Evolutionary conservation across 2,113 vertebrate genomes (phyloP), one percentile per base, ranked within the genome.

Genomic region (Ailuropoda melanoleuca): DNA sequence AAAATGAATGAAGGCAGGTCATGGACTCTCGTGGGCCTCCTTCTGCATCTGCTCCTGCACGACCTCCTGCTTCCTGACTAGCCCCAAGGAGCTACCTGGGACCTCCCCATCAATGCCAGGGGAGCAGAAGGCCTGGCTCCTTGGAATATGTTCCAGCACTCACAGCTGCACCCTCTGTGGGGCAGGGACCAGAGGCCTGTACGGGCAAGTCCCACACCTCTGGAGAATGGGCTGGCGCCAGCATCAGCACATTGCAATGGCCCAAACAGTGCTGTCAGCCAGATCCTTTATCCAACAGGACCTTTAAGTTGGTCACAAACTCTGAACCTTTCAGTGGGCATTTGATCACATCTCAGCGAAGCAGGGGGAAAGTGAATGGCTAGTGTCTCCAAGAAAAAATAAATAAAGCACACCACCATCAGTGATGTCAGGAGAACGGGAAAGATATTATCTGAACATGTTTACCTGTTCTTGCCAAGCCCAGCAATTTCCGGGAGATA

Each of bases 401-500:
- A 21, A 56, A 34, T 70, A 37, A 50, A 39, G 1, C 29, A 56
- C 46, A 48, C 2, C 46, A 24, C 29, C 0, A 0, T 78, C 60
- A 34, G 55, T 12, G 66, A 86, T 43, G 50, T 39, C 85, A 66
- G 86, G 23, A 85, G n/a, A 66, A 37, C 0, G 3, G 60, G n/a
- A 84, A 60, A 64, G 48, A 84, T 92, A 58, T 62, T 87, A 95
- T 68, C 62, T 56, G 56, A 94, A 60, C 5, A 2, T 37, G 84
- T 88, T 77, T 96, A 90, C 90, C 92, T 66, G 81, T 39, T 82
- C 68, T 68, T 68, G n/a, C 39, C 94, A 82, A 88, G 88, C 56
- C 96, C 58, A 39, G 88, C 58, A 91, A 93, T 93, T 97, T 98
- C 97, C n/a, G 8, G 85, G 88, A 95, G 85, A 96, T 78, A 88